Evolutionary conservation across 2,113 vertebrate genomes (phyloP), one percentile per base, ranked within the genome.

Genomic region (Mellivora capensis): DNA sequence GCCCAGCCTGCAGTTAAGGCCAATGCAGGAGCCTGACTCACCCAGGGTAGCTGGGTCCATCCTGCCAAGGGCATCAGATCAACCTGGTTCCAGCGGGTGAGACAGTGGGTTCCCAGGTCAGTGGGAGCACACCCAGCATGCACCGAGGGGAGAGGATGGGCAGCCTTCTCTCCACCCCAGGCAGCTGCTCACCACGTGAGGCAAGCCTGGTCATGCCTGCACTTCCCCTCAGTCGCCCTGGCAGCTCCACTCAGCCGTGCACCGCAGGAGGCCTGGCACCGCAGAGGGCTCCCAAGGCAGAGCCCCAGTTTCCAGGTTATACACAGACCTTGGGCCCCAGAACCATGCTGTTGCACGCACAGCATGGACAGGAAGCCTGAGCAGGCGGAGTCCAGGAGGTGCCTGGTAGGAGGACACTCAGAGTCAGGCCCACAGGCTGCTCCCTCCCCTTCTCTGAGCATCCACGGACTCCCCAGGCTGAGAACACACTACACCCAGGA

Each of bases 21-120:
- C 1, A 25, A 54, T 37, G 34, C 39, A 79, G 93, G n/a, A 20
- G 3, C 27, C 84, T 83, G 95, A 95, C 69, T 89, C 88, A 92
- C 54, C 21, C 1, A 1, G 62, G 64, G 84, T 25, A 52, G 76
- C 94, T 8, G 14, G 85, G 81, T 61, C 61, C 69, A 23, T 17
- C 10, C 62, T 27, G 31, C 20, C 1, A 4, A 71, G 59, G 64
- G 71, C 69, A 72, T 57, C 86, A 59, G 52, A 42, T 52, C 64
- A 88, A 76, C 90, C 74, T 17, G 18, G 80, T 61, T 64, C 76
- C n/a, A n/a, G 69, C 10, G 7, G 91, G 72, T 34, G 84, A 39
- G 44, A n/a, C 0, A 0, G 90, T 47, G 2, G 74, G 61, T 71
- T 64, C 37, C 57, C 0, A 21, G 47, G 93, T 77, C 25, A 47